Evolutionary conservation across 2,797 vertebrate genomes (phyloP).

Genomic region (Esox lucius): DNA sequence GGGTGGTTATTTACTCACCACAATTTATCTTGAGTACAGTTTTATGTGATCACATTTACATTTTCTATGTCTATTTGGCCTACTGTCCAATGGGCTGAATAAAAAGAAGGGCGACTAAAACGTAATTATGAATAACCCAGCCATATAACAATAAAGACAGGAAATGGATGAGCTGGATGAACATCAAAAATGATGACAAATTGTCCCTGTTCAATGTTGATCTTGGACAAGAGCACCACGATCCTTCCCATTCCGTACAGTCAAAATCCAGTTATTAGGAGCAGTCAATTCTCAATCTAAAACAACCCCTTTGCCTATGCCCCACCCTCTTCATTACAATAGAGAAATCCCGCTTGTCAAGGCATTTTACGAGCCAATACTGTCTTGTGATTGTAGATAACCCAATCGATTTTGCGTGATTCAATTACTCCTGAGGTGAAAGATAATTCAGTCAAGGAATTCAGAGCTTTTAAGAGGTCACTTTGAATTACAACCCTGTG

Average conservation of each 20-base stretch:
- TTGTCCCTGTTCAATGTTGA: conserved; percentile 43
- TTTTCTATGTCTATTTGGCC: conserved; percentile 34
- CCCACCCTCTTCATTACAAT: conserved; percentile 23
- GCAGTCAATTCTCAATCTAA: conserved; percentile 23
- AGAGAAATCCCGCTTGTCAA: conserved; percentile 46
- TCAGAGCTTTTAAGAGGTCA: conserved; percentile 63
- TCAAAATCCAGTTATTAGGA: conserved; percentile 45
- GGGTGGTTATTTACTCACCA: background rate
- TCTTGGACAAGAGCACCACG: conserved; percentile 30
- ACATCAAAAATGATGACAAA: conserved; percentile 55
- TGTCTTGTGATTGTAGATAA: conserved; percentile 64
- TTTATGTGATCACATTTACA: background rate
- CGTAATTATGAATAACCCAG: conserved; percentile 56
- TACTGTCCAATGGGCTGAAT: conserved; percentile 48
- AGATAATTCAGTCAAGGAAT: conserved; percentile 65
- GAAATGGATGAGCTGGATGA: conserved; percentile 58
- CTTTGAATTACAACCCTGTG: conserved; percentile 52
- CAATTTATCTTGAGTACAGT: no score
- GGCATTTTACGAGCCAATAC: conserved; percentile 51
- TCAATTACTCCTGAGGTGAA: conserved; percentile 66
- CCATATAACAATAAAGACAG: conserved; percentile 45
- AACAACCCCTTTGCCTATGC: conserved; percentile 7
- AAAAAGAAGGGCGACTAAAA: conserved; percentile 47
- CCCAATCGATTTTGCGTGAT: conserved; percentile 66
- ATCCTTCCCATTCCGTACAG: background rate